phyloP scores from a whole-genome alignment of 2,888 invertebrate genomes.

The Coremacera marginata region DNA sequence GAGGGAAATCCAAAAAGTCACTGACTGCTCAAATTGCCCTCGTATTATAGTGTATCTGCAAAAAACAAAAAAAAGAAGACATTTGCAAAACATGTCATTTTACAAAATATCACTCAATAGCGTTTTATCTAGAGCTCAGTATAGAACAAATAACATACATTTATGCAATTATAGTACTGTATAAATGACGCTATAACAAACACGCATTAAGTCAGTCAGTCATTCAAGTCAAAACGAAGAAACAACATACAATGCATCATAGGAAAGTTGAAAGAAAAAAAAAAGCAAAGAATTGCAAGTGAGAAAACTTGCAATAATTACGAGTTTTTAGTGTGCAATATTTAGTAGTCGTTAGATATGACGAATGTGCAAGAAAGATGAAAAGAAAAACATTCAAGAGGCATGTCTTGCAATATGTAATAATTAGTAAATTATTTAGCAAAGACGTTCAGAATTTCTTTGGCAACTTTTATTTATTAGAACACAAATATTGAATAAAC shows the following conservation, averaged over 20 bases:
- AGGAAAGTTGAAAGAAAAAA: not conserved
- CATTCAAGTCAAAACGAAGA: not conserved
- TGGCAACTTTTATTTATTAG: not conserved
- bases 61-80: too few species aligned
- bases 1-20: too few species aligned
- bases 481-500: not conserved
- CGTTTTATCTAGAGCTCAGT: too few species aligned
- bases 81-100: too few species aligned
- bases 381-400: not conserved
- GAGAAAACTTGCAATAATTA: conserved; percentile 42
- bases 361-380: not conserved
- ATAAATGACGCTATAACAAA: not conserved
- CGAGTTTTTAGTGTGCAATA: not conserved
- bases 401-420: conserved; percentile 12
- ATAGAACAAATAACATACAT: too few species aligned
- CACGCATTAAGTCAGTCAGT: not conserved
- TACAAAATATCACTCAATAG: too few species aligned
- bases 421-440: conserved; percentile 29
- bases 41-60: too few species aligned
- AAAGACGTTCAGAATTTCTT: not conserved
- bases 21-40: too few species aligned
- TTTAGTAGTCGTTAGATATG: not conserved
- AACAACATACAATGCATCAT: not conserved
- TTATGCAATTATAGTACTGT: too few species aligned
- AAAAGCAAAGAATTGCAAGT: conserved; percentile 45